phyloP scores from a whole-genome alignment of 2,888 invertebrate species.

The Schrankia costaestrigalis region DNA sequence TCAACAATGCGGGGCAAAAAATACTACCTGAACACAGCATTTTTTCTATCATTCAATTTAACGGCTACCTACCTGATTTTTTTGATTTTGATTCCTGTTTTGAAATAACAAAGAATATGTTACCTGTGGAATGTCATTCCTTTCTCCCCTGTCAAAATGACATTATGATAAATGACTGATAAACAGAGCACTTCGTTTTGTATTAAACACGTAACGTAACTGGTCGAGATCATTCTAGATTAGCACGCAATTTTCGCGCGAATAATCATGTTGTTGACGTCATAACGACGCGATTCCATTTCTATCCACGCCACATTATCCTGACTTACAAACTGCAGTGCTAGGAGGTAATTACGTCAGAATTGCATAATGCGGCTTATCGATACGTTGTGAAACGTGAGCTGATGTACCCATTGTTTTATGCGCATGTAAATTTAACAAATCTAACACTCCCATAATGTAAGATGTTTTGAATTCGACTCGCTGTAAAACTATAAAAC shows the following conservation, averaged over 20 bases:
- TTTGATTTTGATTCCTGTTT: too few relatives aligned
- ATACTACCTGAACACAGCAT: too few relatives aligned
- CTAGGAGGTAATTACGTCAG: conserved; percentile 36
- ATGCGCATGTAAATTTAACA: conserved; percentile 28
- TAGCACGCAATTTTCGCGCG: conserved; percentile 1
- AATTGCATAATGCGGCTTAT: conserved; percentile 41
- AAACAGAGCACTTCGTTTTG: not conserved
- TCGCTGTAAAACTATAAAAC: not conserved
- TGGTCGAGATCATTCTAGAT: conserved; percentile 3
- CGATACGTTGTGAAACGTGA: conserved; percentile 34
- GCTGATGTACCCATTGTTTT: conserved; percentile 27
- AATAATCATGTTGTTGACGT: conserved; percentile 19
- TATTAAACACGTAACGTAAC: not conserved
- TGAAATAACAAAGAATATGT: too few relatives aligned
- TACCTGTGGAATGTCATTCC: too few relatives aligned
- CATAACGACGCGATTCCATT: conserved; percentile 8
- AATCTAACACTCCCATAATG: conserved; percentile 11
- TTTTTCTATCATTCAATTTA: too few relatives aligned
- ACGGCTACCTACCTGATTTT: too few relatives aligned
- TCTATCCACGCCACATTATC: conserved; percentile 9
- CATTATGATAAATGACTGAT: too few relatives aligned
- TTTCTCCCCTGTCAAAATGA: too few relatives aligned
- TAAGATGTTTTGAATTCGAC: conserved; percentile 3
- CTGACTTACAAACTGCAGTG: conserved; percentile 11
- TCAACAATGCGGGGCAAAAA: too few relatives aligned